These are phyloP conservation scores for Orthosia incerta DNA, from an alignment of 2,888 invertebrate species.

Conservation along the genomic window DNA sequence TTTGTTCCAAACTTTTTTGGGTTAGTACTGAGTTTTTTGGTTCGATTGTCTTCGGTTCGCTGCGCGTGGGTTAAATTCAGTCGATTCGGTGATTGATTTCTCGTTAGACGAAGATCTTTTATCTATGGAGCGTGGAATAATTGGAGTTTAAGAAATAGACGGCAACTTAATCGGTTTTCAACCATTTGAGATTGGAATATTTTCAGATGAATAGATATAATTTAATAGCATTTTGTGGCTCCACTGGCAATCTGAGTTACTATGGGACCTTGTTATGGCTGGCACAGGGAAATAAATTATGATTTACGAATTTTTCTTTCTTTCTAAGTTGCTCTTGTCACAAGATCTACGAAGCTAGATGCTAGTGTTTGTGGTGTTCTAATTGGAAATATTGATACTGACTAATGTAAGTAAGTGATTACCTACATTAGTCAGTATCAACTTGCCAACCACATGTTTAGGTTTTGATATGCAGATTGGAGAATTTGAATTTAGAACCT, in stretches of 20 bases:
- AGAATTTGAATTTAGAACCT: too few relatives aligned
- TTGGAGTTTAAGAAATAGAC: neutral
- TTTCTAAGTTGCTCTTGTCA: too few relatives aligned
- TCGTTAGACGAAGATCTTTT: conserved; percentile 4
- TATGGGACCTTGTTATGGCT: neutral
- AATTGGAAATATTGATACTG: too few relatives aligned
- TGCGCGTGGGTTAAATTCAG: conserved; percentile 3
- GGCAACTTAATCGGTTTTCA: neutral
- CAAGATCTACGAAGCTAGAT: too few relatives aligned
- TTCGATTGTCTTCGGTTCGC: conserved; percentile 22
- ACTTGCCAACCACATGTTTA: too few relatives aligned
- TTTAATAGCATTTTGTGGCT: neutral
- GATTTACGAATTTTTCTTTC: too few relatives aligned
- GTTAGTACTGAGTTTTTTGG: conserved; percentile 25
- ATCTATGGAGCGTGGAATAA: neutral
- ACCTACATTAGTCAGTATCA: too few relatives aligned
- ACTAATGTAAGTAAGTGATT: too few relatives aligned
- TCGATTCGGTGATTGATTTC: conserved; percentile 7
- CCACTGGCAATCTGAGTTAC: neutral
- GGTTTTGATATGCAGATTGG: too few relatives aligned
- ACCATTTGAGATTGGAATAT: neutral
- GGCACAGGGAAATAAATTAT: neutral
- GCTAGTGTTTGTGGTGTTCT: too few relatives aligned
- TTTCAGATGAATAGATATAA: neutral
- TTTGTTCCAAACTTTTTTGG: conserved; percentile 41